Percentiles rank a stretch among this genome's conserved stretches.
These are phyloP conservation scores for Mycetomoellerius zeteki DNA, from an alignment of 1,140 invertebrate genomes.

Conservation along the genomic window DNA sequence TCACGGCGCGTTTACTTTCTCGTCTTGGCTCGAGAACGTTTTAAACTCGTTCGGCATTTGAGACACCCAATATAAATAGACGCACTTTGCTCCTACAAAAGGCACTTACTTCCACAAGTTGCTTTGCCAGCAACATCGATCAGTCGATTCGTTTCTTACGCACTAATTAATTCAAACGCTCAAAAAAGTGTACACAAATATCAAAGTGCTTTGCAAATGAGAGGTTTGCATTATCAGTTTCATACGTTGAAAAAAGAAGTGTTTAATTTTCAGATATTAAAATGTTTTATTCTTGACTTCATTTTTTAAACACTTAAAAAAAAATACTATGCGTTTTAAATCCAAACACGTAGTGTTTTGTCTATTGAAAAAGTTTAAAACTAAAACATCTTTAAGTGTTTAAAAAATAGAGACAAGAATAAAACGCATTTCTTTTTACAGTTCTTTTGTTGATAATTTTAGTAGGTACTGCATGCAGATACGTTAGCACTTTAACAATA, in stretches of 20 bases:
- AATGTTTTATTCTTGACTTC: too few relatives aligned
- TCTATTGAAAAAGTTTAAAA: too few relatives aligned
- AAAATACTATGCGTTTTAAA: too few relatives aligned
- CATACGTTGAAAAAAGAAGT: too few relatives aligned
- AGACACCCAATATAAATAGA: slow-evolving; percentile 83
- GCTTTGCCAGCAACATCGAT: slow-evolving; percentile 52
- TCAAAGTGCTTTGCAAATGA: not conserved
- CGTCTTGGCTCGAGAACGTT: slow-evolving; percentile 78
- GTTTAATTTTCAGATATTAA: too few relatives aligned
- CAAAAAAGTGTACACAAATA: not conserved
- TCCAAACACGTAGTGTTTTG: too few relatives aligned
- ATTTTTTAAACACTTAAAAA: too few relatives aligned
- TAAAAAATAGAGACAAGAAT: too few relatives aligned
- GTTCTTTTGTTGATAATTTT: slow-evolving; percentile 17
- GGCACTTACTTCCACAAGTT: slow-evolving; percentile 80
- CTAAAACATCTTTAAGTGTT: too few relatives aligned
- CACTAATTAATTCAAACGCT: slow-evolving; percentile 34
- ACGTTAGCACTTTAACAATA: slow-evolving; percentile 18
- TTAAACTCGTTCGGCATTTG: slow-evolving; percentile 81
- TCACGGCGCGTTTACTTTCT: slow-evolving; percentile 80
- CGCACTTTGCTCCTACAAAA: slow-evolving; percentile 82
- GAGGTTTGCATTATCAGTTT: not conserved
- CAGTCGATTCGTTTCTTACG: slow-evolving; percentile 50
- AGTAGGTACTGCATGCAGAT: not conserved
- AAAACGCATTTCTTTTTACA: too few relatives aligned